These are phyloP conservation scores for Dynastes maya DNA, from an alignment of 2,888 invertebrate species.

Conservation along the genomic window DNA sequence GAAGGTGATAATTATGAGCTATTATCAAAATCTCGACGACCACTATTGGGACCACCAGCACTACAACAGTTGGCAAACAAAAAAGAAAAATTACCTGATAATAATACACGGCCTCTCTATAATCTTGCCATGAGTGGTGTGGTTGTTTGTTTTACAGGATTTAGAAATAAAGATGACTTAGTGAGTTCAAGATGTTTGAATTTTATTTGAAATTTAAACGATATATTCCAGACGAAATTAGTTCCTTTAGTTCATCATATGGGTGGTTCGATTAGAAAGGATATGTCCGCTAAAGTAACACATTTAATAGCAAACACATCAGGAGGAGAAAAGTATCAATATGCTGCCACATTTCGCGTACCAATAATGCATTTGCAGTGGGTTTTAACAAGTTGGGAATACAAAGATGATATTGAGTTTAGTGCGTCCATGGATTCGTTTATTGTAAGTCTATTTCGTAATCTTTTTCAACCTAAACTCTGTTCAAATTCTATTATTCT, in stretches of 20 bases:
- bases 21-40: conserved; percentile 78
- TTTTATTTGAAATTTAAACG: conserved; percentile 42
- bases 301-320: conserved; percentile 94
- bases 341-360: conserved; percentile 91
- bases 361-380: conserved; percentile 92
- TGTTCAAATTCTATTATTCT: conserved; percentile 22
- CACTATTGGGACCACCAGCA: conserved; percentile 88
- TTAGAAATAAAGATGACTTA: conserved; percentile 91
- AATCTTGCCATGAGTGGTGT: conserved; percentile 91
- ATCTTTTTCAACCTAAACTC: not conserved
- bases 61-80: conserved; percentile 82
- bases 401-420: conserved; percentile 80
- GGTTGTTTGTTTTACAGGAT: conserved; percentile 93
- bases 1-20: conserved; percentile 81
- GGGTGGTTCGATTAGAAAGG: conserved; percentile 96
- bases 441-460: conserved; percentile 72
- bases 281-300: conserved; percentile 90
- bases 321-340: conserved; percentile 94
- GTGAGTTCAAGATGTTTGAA: conserved; percentile 73
- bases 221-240: conserved; percentile 81
- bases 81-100: conserved; percentile 78
- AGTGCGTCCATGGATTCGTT: conserved; percentile 81
- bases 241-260: conserved; percentile 94
- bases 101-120: conserved; percentile 87
- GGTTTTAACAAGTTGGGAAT: conserved; percentile 91